Percentiles rank a stretch among this genome's conserved stretches.
Conservation (phyloP, 1,140 invertebrate species). For the Magallana angulata region DNA sequence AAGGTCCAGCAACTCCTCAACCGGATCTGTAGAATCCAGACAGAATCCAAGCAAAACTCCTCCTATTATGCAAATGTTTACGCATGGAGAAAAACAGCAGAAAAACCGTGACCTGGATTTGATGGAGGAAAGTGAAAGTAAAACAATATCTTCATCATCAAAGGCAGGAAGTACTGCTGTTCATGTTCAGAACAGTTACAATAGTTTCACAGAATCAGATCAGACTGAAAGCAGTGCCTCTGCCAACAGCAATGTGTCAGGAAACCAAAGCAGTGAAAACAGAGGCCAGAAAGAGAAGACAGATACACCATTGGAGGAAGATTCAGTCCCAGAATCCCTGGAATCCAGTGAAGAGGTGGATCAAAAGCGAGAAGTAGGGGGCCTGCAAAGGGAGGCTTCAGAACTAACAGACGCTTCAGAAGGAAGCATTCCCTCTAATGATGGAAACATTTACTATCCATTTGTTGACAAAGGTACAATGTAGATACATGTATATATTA, state of each 20-base stretch:
- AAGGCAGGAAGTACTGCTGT: constrained; percentile 4
- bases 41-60: constrained; percentile 24
- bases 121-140: constrained; percentile 4
- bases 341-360: background rate
- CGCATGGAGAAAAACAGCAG: background rate
- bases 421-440: background rate
- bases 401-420: background rate
- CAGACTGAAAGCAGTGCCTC: background rate
- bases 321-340: background rate
- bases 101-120: background rate
- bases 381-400: background rate
- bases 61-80: constrained; percentile 12
- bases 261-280: background rate
- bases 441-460: constrained; percentile 37
- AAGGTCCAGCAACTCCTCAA: constrained; percentile 19
- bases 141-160: background rate
- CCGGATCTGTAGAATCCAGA: constrained; percentile 41
- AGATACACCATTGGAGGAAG: background rate
- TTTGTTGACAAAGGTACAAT: constrained; percentile 29
- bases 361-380: background rate
- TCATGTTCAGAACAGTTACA: background rate
- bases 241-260: background rate
- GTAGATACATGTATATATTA: no score
- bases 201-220: background rate
- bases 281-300: background rate